Evolutionary conservation across 2,797 vertebrate genomes (phyloP).

Genomic region (Luscinia luscinia): DNA sequence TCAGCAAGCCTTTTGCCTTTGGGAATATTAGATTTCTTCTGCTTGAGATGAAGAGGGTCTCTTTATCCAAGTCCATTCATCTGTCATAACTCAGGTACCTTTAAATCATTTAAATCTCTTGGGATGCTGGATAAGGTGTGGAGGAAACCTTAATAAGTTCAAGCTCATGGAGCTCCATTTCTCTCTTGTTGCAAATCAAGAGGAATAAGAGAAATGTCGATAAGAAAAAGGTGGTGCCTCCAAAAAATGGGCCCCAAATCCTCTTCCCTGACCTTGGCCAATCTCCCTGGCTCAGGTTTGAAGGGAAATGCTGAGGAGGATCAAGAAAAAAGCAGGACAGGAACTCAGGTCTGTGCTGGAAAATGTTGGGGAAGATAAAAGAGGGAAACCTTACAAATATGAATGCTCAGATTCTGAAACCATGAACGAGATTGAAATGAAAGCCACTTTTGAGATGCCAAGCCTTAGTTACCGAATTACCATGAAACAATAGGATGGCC

Average conservation of each 20-base stretch:
- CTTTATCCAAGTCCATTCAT: conserved; percentile 33
- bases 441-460: too few relatives aligned
- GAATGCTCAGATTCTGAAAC: too few relatives aligned
- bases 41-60: conserved; percentile 32
- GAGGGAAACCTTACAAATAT: too few relatives aligned
- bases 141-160: not conserved
- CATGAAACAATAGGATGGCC: too few relatives aligned
- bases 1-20: not conserved
- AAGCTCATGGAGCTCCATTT: not conserved
- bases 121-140: not conserved
- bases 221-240: not conserved
- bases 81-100: not conserved
- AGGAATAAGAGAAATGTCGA: not conserved
- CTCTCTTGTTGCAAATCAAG: not conserved
- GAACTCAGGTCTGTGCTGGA: not conserved
- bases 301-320: not conserved
- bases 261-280: not conserved
- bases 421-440: too few relatives aligned
- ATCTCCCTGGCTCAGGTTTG: not conserved
- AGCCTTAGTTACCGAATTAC: too few relatives aligned
- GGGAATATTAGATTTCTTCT: conserved; percentile 15
- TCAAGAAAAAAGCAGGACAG: not conserved
- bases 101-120: conserved; percentile 14
- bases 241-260: not conserved
- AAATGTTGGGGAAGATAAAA: not conserved